phyloP scores from a whole-genome alignment of 1,140 invertebrate species.

The Leucophenga varia region DNA sequence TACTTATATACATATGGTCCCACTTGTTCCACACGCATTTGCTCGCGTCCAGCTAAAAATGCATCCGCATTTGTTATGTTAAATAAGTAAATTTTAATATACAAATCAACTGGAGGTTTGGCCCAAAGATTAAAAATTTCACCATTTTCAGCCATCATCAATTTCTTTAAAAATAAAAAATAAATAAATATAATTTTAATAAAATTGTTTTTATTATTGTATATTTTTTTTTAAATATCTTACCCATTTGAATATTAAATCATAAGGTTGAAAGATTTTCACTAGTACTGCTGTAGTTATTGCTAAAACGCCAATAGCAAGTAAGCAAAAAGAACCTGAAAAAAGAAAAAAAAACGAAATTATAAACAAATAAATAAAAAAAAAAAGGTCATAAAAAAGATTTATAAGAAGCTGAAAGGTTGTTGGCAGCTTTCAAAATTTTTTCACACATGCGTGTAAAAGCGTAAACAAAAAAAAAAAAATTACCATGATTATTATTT shows the following conservation, averaged over 20 bases:
- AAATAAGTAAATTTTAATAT: slow-evolving; percentile 83
- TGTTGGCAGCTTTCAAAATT: too few relatives aligned
- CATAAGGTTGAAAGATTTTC: slow-evolving; percentile 68
- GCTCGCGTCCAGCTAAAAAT: slow-evolving; percentile 70
- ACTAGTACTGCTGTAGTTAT: slow-evolving; percentile 64
- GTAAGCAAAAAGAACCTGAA: slow-evolving; percentile 68
- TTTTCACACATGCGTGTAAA: too few relatives aligned
- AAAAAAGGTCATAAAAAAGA: too few relatives aligned
- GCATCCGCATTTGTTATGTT: slow-evolving; percentile 84
- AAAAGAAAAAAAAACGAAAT: slow-evolving; percentile 44
- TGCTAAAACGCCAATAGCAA: slow-evolving; percentile 66
- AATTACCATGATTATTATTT: too few relatives aligned
- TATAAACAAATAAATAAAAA: too few relatives aligned
- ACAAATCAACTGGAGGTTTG: slow-evolving; percentile 79
- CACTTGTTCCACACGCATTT: slow-evolving; percentile 74
- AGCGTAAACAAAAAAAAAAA: too few relatives aligned
- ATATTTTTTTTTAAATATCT: slow-evolving; percentile 20
- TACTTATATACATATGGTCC: slow-evolving; percentile 92
- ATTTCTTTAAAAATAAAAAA: slow-evolving; percentile 64
- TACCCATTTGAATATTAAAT: slow-evolving; percentile 69
- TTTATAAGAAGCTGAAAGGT: too few relatives aligned
- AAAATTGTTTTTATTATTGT: slow-evolving; percentile 12
- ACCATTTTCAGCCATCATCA: slow-evolving; percentile 68
- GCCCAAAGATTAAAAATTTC: slow-evolving; percentile 85
- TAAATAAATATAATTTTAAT: slow-evolving; percentile 14